These are phyloP conservation scores for Nothoprocta perdicaria DNA, from an alignment of 2,113 vertebrate species.

Conservation along the genomic window DNA sequence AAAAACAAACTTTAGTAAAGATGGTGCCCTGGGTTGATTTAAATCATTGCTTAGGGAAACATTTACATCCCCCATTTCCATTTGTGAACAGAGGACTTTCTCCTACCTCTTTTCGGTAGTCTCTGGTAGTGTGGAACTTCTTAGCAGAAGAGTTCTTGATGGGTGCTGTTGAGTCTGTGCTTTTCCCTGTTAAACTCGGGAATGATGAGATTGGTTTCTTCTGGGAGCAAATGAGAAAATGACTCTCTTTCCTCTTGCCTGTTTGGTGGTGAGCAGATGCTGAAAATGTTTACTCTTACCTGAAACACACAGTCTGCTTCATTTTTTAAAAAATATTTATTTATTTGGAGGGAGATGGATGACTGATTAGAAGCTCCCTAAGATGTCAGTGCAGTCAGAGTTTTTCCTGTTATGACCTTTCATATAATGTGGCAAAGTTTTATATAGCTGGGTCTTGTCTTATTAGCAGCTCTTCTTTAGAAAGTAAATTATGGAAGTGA, in stretches of 20 bases:
- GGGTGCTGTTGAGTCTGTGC: not conserved
- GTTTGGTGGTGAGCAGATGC: not conserved
- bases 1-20: not conserved
- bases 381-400: not conserved
- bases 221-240: not conserved
- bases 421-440: not conserved
- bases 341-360: not conserved
- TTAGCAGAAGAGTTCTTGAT: not conserved
- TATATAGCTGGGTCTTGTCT: not conserved
- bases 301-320: not conserved
- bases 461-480: conserved; percentile 15
- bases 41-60: not conserved
- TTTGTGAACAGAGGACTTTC: conserved; percentile 4
- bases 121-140: not conserved
- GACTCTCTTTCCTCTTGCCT: not conserved
- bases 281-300: not conserved
- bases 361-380: not conserved
- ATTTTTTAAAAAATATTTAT: no score
- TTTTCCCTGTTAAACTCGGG: not conserved
- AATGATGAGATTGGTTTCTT: not conserved
- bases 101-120: not conserved
- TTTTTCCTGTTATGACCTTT: not conserved
- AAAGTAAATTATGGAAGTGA: conserved; percentile 4
- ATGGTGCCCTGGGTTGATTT: not conserved
- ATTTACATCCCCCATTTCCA: not conserved